Base-by-base conservation (phyloP, 1,140 invertebrate genomes). In the Aphelenchoides besseyi region DNA sequence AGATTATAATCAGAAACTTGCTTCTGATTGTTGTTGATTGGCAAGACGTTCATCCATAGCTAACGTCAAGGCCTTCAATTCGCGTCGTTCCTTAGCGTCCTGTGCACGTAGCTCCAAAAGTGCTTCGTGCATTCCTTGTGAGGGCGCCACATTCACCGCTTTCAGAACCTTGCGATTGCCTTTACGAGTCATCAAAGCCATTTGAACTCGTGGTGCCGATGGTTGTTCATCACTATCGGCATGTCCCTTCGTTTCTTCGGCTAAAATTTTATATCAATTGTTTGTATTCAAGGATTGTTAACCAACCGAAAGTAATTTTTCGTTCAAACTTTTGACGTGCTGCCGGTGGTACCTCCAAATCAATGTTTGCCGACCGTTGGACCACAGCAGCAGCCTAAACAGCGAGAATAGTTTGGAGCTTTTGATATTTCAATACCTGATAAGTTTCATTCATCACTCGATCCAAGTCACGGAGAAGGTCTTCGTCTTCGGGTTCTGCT, bases 381-480 rank as follows among this genome's bases (percentile, higher is more conserved):
- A 54, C 52, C 1, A 53, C n/a, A 12, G 76, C 63, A 23, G 62
- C 62, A 30, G 62, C 28, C 75, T 75, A n/a, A 29, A 66, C 75
- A n/a, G n/a, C n/a, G n/a, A n/a, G n/a, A n/a, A n/a, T n/a, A n/a
- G n/a, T n/a, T n/a, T n/a, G n/a, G n/a, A n/a, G n/a, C n/a, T n/a
- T n/a, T n/a, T n/a, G n/a, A n/a, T n/a, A n/a, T n/a, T n/a, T n/a
- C n/a, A n/a, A n/a, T 77, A 76, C 75, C 48, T 78, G 77, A 18
- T 76, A 53, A 5, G 76, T 70, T 66, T 78, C 76, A 18, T 32
- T 69, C 55, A 81, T 72, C 12, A 74, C 37, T 33, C 74, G 36
- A 26, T 78, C 78, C 32, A 80, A 74, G 36, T 78, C 76, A 1
- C 78, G 74, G 57, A 81, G 63, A 29, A 78, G 77, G n/a, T 80